These are phyloP conservation scores for Cecidostiba fungosa DNA, from an alignment of 2,888 invertebrate genomes.

Conservation along the genomic window DNA sequence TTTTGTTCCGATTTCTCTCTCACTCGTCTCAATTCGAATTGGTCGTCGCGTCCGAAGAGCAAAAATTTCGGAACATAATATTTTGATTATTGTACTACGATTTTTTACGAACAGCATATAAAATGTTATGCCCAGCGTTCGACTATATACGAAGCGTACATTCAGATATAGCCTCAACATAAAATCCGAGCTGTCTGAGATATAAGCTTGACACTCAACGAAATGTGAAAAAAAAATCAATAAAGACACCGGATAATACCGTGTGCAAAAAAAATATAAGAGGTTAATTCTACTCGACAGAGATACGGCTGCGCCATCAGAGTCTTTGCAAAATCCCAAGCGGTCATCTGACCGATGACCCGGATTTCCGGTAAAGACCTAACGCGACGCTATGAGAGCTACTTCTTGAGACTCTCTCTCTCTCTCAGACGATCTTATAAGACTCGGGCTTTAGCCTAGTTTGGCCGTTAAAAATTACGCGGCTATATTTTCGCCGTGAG, in stretches of 20 bases:
- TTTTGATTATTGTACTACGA: no score
- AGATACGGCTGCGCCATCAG: slow-evolving; percentile 27
- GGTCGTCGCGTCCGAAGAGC: slow-evolving; percentile 26
- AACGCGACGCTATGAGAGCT: neutral
- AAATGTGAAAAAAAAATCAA: neutral
- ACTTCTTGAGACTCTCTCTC: slow-evolving; percentile 24
- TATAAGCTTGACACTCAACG: neutral
- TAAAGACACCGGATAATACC: neutral
- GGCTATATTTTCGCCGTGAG: neutral
- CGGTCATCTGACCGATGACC: slow-evolving; percentile 62
- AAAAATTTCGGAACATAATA: neutral
- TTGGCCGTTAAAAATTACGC: slow-evolving; percentile 41
- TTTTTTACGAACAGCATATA: no score
- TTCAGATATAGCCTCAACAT: no score
- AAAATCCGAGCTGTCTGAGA: neutral
- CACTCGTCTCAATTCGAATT: neutral
- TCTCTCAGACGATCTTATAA: slow-evolving; percentile 31
- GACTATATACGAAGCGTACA: no score
- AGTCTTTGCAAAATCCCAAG: slow-evolving; percentile 52
- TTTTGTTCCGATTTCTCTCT: neutral
- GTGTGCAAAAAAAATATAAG: neutral
- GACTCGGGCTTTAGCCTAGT: slow-evolving; percentile 26
- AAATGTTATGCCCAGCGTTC: no score
- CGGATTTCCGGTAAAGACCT: slow-evolving; percentile 60
- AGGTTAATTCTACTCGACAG: slow-evolving; percentile 41